Percentiles rank a stretch among this genome's conserved stretches.
phyloP scores from a whole-genome alignment of 2,797 vertebrate genomes.

The Gambusia yucatana region DNA sequence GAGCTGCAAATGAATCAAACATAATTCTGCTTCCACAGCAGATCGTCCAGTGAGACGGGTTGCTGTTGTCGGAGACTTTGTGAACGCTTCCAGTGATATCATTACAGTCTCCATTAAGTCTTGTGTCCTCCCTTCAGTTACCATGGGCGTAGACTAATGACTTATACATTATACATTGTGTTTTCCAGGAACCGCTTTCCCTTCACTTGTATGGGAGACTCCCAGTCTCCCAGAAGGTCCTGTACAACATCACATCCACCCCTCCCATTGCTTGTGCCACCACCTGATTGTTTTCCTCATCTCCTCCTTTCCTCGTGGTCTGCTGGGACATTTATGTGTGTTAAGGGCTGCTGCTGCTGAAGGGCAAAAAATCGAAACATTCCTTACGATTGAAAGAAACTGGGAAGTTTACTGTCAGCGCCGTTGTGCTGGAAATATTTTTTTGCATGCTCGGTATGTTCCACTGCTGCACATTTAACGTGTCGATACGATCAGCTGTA shows the following conservation, averaged over 20 bases:
- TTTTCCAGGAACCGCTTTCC: constrained; percentile 39
- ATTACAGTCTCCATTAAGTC: constrained; percentile 38
- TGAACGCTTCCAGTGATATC: background rate
- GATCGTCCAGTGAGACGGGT: background rate
- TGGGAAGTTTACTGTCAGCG: background rate
- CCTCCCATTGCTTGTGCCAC: constrained; percentile 1
- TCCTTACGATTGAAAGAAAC: background rate
- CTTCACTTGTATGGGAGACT: constrained; percentile 17
- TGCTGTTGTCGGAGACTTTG: background rate
- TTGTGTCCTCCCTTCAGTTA: constrained; percentile 3
- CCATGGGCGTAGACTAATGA: constrained; percentile 14
- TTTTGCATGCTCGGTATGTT: background rate
- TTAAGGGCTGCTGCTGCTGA: background rate
- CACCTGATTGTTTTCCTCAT: constrained; percentile 36
- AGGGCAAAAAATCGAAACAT: background rate
- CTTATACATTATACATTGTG: constrained; percentile 49
- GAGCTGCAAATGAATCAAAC: constrained; percentile 46
- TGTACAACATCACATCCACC: constrained; percentile 14
- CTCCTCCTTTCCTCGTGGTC: constrained; percentile 11
- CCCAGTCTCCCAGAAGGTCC: constrained; percentile 14
- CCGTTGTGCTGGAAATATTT: background rate
- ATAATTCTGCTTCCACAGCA: constrained; percentile 20
- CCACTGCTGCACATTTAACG: background rate
- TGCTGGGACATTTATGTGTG: constrained; percentile 24
- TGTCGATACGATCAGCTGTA: background rate